A percentile compares a stretch with the other conserved stretches of the same genome.
Conservation (phyloP, 92 coral and sea anemone genomes). For the Epizoanthus scotinus region DNA sequence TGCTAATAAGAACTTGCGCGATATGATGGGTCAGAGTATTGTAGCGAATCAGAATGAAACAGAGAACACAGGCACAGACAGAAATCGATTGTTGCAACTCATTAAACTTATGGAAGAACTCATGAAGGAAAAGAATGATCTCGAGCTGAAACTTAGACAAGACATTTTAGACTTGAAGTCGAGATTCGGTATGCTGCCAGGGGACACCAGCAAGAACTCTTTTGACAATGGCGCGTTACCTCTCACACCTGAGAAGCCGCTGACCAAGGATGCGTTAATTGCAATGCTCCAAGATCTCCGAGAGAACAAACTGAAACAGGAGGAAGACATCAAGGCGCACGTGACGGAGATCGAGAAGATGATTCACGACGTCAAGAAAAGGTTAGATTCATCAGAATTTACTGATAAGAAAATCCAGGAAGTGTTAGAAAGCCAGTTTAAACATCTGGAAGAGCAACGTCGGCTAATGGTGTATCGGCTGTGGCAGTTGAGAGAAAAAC, state of each 20-base stretch:
- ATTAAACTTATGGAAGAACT: constrained; percentile 86
- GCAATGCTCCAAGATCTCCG: constrained; percentile 74
- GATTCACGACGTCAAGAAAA: constrained; percentile 76
- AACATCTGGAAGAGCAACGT: constrained; percentile 77
- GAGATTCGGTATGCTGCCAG: constrained; percentile 63
- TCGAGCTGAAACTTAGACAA: constrained; percentile 77
- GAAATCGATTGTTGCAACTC: constrained; percentile 65
- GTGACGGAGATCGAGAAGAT: constrained; percentile 77
- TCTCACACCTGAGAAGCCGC: constrained; percentile 57
- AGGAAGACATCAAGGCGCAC: constrained; percentile 77
- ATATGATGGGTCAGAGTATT: constrained; percentile 39
- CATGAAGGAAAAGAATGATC: constrained; percentile 75
- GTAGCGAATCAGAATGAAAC: constrained; percentile 43
- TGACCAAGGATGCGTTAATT: constrained; percentile 59
- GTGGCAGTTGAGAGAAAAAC: constrained; percentile 82
- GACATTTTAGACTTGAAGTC: constrained; percentile 81
- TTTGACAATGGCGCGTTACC: constrained; percentile 49
- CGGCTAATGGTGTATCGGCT: constrained; percentile 70
- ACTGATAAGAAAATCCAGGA: constrained; percentile 72
- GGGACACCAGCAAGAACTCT: constrained; percentile 56
- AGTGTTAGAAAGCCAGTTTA: constrained; percentile 67
- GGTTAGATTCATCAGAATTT: constrained; percentile 76
- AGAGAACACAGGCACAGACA: constrained; percentile 47
- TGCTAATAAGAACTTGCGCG: constrained; percentile 68
- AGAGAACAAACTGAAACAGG: constrained; percentile 70